Base-by-base conservation (phyloP, 2,888 invertebrate genomes). In the Megaustenia siamemsis region DNA sequence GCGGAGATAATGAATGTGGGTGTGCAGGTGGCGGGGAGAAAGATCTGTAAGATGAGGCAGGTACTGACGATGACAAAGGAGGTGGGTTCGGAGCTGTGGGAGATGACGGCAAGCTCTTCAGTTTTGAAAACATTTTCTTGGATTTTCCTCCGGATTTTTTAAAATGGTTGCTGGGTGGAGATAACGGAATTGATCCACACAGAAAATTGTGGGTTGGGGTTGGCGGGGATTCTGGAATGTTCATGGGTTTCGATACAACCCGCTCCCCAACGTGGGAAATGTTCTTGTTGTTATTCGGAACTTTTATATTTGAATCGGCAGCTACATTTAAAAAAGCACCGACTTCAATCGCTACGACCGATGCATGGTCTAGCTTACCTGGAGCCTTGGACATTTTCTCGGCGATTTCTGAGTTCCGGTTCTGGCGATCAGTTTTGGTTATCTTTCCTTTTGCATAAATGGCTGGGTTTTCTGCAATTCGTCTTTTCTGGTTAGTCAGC, bases 341-440 rank as follows among this genome's bases (percentile, higher is more conserved):
- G n/a, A 97, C 96, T 88, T 96, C 96, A 92, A 96, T 97, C 2
- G 97, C 97, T 78, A 97, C 96, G 32, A 97, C 96, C 6, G 97
- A 96, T 38, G 97, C 97, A 94, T 97, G 97, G 94, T 98, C 97
- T 88, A 98, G 94, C 94, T 98, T 98, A 1, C 97, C 97, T 0
- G 97, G 97, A 90, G 97, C 96, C 94, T 96, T 96, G 32, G 96
- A 95, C 90, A 97, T 96, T 93, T 96, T 96, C 87, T 97, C 96
- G 87, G 97, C 95, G 82, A 97, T 93, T 85, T 92, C 92, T 1
- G 92, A 90, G 84, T 94, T 93, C 40, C 94, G 87, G 53, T 88
- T 86, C 75, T 92, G 88, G 35, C 92, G 89, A 43, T 94, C 93
- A 71, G 92, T 92, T 28, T 90, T 89, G 24, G 91, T 91, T 87